A percentile compares a stretch with the other conserved stretches of the same genome.
Conservation (phyloP, 2,888 invertebrate species). For the Drosophila atripex region DNA sequence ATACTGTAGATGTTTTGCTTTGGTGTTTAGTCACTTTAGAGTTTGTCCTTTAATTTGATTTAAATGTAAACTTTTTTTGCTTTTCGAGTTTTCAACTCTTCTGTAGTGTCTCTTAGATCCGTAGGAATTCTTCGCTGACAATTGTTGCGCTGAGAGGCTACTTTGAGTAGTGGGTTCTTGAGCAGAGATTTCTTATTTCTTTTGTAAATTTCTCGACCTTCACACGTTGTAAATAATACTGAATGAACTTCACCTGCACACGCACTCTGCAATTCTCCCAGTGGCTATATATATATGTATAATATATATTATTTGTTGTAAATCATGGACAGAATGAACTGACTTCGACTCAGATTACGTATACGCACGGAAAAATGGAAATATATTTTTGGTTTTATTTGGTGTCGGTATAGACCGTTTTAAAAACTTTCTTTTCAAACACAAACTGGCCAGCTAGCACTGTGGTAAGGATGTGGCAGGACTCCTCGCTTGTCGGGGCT, state of each 20-base stretch:
- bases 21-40: conserved; percentile 35
- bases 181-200: conserved; percentile 17
- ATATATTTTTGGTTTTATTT: conserved; percentile 14
- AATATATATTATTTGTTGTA: conserved; percentile 29
- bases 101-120: conserved; percentile 25
- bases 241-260: conserved; percentile 46
- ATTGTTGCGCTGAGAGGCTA: conserved; percentile 43
- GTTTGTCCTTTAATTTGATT: conserved; percentile 6
- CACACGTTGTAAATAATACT: conserved; percentile 42
- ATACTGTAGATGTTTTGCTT: conserved; percentile 53
- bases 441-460: conserved; percentile 60
- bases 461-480: conserved; percentile 26
- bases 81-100: conserved; percentile 37
- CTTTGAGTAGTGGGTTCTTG: conserved; percentile 41
- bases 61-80: conserved; percentile 4
- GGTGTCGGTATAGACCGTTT: conserved; percentile 10
- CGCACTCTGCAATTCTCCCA: conserved; percentile 35
- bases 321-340: conserved; percentile 45
- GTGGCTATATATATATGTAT: conserved; percentile 25
- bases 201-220: conserved; percentile 27
- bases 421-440: conserved; percentile 30
- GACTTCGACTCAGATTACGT: conserved; percentile 49
- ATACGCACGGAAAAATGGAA: conserved; percentile 52
- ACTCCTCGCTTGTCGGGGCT: conserved; percentile 30
- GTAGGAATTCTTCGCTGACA: conserved; percentile 40